Evolutionary conservation across 2,888 invertebrate species (phyloP).

Genomic region (Tanypteryx hageni): DNA sequence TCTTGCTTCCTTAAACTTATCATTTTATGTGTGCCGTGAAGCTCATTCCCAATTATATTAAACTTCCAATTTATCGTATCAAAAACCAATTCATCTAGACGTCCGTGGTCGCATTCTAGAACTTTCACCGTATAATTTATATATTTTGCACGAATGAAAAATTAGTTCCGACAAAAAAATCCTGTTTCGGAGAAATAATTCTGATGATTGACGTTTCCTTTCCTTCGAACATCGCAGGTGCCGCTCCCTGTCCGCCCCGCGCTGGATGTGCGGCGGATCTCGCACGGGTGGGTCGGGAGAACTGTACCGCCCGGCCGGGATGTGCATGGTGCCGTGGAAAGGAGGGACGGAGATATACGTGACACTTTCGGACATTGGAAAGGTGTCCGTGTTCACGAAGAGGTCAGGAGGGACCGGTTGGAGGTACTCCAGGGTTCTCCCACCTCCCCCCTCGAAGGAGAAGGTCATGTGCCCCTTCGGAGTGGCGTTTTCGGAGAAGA

Average conservation of each 20-base stretch:
- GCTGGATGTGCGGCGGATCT: constrained; percentile 77
- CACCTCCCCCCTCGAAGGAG: constrained; percentile 72
- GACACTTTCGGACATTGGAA: constrained; percentile 81
- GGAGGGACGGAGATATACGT: constrained; percentile 81
- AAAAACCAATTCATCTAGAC: too few species aligned
- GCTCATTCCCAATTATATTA: too few species aligned
- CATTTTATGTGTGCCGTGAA: too few species aligned
- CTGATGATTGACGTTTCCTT: neutral
- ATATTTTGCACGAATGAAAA: neutral
- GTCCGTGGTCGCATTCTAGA: neutral
- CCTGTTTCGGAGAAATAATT: neutral
- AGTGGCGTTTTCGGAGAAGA: constrained; percentile 78
- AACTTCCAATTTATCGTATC: too few species aligned
- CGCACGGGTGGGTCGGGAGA: constrained; percentile 77
- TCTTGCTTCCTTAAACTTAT: too few species aligned
- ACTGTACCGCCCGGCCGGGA: constrained; percentile 81
- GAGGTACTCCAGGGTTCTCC: constrained; percentile 77
- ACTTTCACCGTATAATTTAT: neutral
- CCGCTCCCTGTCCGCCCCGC: constrained; percentile 28
- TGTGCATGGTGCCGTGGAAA: constrained; percentile 81
- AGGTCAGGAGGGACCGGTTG: constrained; percentile 72
- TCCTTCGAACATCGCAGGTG: neutral
- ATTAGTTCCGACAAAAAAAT: neutral
- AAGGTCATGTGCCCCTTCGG: constrained; percentile 82
- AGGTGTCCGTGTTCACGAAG: constrained; percentile 77